Evolutionary conservation across 2,888 invertebrate genomes (phyloP), one percentile per base, ranked within the genome.

Genomic region (Polymixis lichenea): DNA sequence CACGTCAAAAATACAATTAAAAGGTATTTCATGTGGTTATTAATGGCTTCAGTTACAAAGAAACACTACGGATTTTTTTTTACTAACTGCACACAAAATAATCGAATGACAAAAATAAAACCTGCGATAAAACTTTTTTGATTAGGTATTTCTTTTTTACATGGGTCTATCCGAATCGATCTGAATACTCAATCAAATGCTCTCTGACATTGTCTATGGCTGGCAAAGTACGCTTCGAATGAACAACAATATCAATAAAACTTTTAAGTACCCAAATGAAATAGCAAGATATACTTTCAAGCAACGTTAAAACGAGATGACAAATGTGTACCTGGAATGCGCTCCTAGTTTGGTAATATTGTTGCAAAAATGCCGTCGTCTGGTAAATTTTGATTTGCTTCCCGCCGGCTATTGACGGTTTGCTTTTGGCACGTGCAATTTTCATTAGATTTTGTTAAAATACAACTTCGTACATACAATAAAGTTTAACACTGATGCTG

Each of bases 361-460:
- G 86, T 90, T 88, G 91, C 91, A 91, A 92, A 92, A 92, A 89
- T 92, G 93, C 92, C 90, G 85, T 55, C 60, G 69, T 86, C 88
- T 89, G 80, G 88, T 90, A 89, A 91, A 91, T 93, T 95, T 94
- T 93, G 91, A 93, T 95, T 94, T 93, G 91, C 94, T 95, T 96
- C 95, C 95, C 95, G 95, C 95, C 96, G 95, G 94, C 93, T 91
- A 87, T 91, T 95, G 95, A 95, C 95, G 95, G 96, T 94, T 95
- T 94, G 93, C 91, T 92, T 95, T 96, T 95, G 94, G 96, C 96
- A 96, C 96, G 96, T 96, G 96, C 95, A 94, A 94, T 90, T 95
- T 95, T 93, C 91, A 91, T 88, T 93, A 91, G 78, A 87, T 90
- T 92, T 91, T 91, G 86, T 86, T 89, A 90, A 91, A 94, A 92